Evolutionary conservation across 2,113 vertebrate species (phyloP), one percentile per base, ranked within the genome.

Genomic region (Nesogale talazaci): DNA sequence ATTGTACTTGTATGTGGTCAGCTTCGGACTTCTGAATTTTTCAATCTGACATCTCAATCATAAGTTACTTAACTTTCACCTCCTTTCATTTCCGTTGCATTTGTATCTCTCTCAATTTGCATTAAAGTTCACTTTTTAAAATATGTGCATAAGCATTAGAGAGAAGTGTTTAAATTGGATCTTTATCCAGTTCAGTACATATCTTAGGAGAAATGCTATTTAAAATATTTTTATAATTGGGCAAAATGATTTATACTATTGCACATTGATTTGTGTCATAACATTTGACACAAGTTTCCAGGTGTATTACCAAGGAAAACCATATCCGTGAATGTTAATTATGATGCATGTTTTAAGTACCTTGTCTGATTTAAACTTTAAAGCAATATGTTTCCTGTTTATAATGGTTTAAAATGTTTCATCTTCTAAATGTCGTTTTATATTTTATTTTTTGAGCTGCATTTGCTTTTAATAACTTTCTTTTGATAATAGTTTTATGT

Each of bases 111-210:
- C 8, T 83, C 46, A 59, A 46, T 29, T 67, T 36, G 3, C 72
- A 36, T 84, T 85, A 65, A 94, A 79, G 83, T 77, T 94, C 46
- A 78, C 6, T 4, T 87, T 81, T 42, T 6, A 92, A 85, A 94
- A 72, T 14, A 70, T 29, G 11, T 27, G 20, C 9, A 80, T 59
- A 83, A 80, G 76, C 42, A 31, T 36, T 69, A 79, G 31, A 83
- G 17, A 17, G 25, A 70, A 22, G 57, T 83, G 59, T 72, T 91
- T 65, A 88, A 91, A 61, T 89, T 1, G 23, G 2, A 0, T 81
- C 2, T 70, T 34, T 70, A 70, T 70, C 31, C 31, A 69, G 15
- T 20, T 77, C 29, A 56, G 40, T 67, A 9, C 6, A 70, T 77
- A 52, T 8, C 10, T 38, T 90, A n/a, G 12, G 80, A 29, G 61